Percentiles rank a stretch among this genome's conserved stretches.
Conservation (phyloP, 2,888 invertebrate genomes). For the Agriopis marginaria region DNA sequence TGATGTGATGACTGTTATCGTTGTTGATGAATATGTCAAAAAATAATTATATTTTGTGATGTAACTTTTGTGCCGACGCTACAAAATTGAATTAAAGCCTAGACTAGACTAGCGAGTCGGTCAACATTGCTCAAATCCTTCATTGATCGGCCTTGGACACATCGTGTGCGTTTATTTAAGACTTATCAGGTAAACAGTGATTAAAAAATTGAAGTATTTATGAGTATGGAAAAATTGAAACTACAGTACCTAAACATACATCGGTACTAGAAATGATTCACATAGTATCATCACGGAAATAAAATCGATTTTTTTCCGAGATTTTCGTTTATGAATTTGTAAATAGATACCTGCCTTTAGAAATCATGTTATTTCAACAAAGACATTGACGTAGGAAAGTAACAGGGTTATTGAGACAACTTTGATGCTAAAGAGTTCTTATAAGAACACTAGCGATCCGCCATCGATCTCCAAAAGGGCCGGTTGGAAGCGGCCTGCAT, state of each 20-base stretch:
- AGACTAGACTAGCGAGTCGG: slow-evolving; percentile 10
- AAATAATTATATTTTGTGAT: not conserved
- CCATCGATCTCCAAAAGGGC: too few species aligned
- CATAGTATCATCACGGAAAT: too few species aligned
- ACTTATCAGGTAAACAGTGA: not conserved
- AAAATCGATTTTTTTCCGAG: too few species aligned
- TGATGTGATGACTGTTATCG: too few species aligned
- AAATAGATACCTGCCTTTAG: too few species aligned
- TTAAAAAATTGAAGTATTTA: not conserved
- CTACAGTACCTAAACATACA: not conserved
- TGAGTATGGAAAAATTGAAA: not conserved
- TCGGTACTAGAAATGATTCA: too few species aligned
- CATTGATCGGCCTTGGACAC: slow-evolving; percentile 11
- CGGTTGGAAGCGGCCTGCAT: too few species aligned
- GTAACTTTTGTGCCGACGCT: slow-evolving; percentile 7
- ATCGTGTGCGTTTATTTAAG: slow-evolving; percentile 13
- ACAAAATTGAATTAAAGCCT: slow-evolving; percentile 4
- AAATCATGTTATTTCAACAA: too few species aligned
- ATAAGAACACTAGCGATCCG: too few species aligned
- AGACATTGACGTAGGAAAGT: too few species aligned
- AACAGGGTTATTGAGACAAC: not conserved
- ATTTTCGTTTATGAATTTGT: too few species aligned
- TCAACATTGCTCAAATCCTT: slow-evolving; percentile 22
- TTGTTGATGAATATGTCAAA: too few species aligned
- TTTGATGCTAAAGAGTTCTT: not conserved